Percentiles rank a stretch among this genome's conserved stretches.
Evolutionary conservation across 2,113 vertebrate species (phyloP).

Genomic region (Mesoclemmys tuberculata): DNA sequence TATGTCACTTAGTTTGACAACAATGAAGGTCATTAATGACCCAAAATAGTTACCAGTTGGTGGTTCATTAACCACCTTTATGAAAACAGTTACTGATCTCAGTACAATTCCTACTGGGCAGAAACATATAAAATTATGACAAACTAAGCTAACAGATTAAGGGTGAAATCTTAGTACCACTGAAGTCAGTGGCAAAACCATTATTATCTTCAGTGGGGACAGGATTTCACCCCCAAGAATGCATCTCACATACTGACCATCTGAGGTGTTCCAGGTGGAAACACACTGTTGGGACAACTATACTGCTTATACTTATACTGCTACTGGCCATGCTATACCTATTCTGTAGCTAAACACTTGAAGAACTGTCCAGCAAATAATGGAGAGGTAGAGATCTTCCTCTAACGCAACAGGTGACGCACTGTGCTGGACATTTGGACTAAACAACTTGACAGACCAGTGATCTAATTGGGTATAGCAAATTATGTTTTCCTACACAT

Average conservation of each 20-base stretch:
- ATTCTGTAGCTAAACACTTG: too few relatives aligned
- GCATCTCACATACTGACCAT: background rate
- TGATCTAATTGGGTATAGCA: too few relatives aligned
- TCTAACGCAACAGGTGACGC: too few relatives aligned
- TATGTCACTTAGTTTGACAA: too few relatives aligned
- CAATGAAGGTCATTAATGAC: too few relatives aligned
- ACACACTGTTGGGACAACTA: background rate
- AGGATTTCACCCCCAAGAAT: background rate
- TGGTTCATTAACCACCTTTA: background rate
- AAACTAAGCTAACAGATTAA: background rate
- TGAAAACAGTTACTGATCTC: background rate
- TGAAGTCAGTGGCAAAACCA: background rate
- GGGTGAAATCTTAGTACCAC: background rate
- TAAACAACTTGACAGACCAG: too few relatives aligned
- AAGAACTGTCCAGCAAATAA: too few relatives aligned
- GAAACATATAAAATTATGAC: background rate
- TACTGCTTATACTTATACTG: too few relatives aligned
- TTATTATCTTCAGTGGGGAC: background rate
- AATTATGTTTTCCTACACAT: too few relatives aligned
- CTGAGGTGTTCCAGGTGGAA: background rate
- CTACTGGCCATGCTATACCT: background rate
- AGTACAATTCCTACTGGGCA: background rate
- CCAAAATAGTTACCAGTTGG: background rate
- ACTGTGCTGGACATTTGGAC: too few relatives aligned
- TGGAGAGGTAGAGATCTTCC: too few relatives aligned